These are phyloP conservation scores for Cheirogaleus major DNA, from an alignment of 2,797 vertebrate genomes.

Conservation along the genomic window DNA sequence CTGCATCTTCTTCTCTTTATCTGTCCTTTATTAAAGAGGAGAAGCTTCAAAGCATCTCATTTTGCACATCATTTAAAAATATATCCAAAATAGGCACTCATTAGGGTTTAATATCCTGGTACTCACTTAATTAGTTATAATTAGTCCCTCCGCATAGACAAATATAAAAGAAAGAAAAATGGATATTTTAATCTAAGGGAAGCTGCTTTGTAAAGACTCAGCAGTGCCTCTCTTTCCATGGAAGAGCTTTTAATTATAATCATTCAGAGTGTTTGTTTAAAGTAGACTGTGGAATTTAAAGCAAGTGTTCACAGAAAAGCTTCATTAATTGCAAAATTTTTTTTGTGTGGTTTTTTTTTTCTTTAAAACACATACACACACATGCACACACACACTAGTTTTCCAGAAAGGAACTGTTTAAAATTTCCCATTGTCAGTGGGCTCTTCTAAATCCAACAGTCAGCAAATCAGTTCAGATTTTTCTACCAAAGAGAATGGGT, in stretches of 20 bases:
- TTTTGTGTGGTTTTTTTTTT: not conserved
- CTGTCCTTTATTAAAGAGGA: not conserved
- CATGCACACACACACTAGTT: not conserved
- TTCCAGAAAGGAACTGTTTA: not conserved
- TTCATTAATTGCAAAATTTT: not conserved
- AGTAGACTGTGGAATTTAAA: constrained; percentile 5
- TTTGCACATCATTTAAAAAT: constrained; percentile 72
- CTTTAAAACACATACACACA: not conserved
- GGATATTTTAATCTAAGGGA: constrained; percentile 62
- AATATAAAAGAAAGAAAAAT: constrained; percentile 73
- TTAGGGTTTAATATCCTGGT: constrained; percentile 71
- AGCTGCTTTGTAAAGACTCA: constrained; percentile 58
- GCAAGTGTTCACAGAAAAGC: constrained; percentile 28
- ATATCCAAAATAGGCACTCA: constrained; percentile 72
- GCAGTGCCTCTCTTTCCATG: constrained; percentile 41
- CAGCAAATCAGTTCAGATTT: not conserved
- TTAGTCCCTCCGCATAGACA: constrained; percentile 65
- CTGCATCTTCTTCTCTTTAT: not conserved
- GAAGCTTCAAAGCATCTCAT: constrained; percentile 61
- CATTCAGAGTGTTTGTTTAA: constrained; percentile 41
- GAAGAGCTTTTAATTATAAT: constrained; percentile 64
- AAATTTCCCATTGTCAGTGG: not conserved
- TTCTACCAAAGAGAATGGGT: not conserved
- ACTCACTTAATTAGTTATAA: constrained; percentile 67
- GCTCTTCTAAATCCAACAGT: not conserved